Conservation (phyloP, 2,113 vertebrate genomes). For the Lepidothrix coronata region DNA sequence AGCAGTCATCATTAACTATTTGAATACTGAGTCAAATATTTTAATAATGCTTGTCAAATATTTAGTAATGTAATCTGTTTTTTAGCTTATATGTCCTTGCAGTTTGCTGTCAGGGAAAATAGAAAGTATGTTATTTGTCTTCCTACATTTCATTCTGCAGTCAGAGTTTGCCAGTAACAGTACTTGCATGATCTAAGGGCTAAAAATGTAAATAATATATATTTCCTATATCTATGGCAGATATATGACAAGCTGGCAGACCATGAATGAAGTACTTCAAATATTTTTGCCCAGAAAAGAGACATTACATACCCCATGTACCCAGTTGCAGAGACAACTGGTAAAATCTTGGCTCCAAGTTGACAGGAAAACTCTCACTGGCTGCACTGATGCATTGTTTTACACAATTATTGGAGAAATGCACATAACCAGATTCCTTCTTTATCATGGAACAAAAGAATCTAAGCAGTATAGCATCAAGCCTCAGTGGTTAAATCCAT, state of each 20-base stretch:
- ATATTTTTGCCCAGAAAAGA: neutral
- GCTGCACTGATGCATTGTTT: neutral
- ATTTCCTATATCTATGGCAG: neutral
- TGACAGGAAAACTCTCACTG: neutral
- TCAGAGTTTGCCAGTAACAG: neutral
- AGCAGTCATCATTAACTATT: neutral
- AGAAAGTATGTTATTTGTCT: neutral
- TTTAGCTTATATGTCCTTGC: neutral
- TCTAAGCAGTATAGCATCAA: neutral
- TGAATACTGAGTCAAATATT: neutral
- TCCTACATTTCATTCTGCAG: neutral
- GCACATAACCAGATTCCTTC: neutral
- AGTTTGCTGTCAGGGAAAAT: neutral
- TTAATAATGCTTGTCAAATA: neutral
- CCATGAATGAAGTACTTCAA: neutral
- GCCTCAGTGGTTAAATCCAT: neutral
- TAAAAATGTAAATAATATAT: conserved; percentile 28
- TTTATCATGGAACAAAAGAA: neutral
- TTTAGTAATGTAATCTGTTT: neutral
- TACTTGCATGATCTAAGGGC: neutral
- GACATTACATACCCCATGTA: neutral
- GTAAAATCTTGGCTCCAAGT: neutral
- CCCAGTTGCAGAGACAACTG: neutral
- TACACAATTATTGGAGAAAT: neutral
- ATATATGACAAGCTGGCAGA: neutral